Base-by-base conservation (phyloP, 2,113 vertebrate species). In the Addax nasomaculatus region DNA sequence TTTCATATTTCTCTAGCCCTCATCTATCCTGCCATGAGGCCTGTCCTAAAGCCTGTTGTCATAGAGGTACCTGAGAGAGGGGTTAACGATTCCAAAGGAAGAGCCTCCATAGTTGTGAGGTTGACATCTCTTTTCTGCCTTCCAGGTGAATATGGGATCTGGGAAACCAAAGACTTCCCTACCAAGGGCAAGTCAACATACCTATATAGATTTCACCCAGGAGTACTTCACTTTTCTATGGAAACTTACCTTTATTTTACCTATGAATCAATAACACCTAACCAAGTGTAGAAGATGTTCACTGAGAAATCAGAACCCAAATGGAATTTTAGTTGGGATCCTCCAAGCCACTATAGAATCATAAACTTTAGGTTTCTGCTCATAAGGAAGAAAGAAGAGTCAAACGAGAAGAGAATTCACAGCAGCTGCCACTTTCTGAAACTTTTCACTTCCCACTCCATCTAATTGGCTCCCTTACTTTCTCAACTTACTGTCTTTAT, bases 271-370 rank as follows among this genome's bases (percentile, higher is more conserved):
- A 1, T 90, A 60, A 23, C 33, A 95, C 9, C 47, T n/a, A 78
- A 64, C 30, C 57, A 78, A 83, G 64, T 67, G 14, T 64, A 80
- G 90, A 53, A 93, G 93, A 49, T 53, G 12, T 84, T 97, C 94
- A 80, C 0, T 90, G 91, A 91, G 92, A 96, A 97, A 96, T 97
- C 89, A 97, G 96, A 97, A 93, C 15, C 39, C 85, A 90, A 88
- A 67, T 6, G 6, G 5, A 90, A 89, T 86, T 90, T 86, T 62
- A 25, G 39, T 16, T n/a, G 79, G 3, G 76, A 83, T 39, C 73
- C 49, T 93, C 45, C 30, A 47, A 90, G 36, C 29, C 39, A 39
- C 29, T 62, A 14, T 10, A 47, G 55, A 83, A n/a, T 43, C 14
- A 27, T 57, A 58, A 39, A 47, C 73, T 84, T 9, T 14, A 55